Evolutionary conservation across 2,888 invertebrate genomes (phyloP), one percentile per base, ranked within the genome.

Genomic region (Neoaliturus tenellus): DNA sequence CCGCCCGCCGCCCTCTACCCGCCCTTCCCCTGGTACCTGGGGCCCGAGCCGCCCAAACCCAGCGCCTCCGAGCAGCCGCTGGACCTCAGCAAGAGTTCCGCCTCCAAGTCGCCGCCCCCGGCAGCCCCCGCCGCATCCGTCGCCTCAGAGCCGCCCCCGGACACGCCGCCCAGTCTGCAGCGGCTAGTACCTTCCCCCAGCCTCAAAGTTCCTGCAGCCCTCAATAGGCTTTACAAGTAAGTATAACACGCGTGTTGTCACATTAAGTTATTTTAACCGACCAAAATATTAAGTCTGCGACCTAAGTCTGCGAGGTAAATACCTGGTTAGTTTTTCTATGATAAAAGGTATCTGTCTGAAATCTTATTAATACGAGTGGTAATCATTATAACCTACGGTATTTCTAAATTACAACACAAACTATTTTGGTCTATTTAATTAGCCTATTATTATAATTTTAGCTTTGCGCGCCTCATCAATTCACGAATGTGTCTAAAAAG

Each of bases 1-100:
- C 87, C 71, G 88, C 81, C 90, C 69, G 90, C 89, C 85, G 85
- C 90, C 87, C 90, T 90, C 85, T 91, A 90, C 86, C 89, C 90
- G 75, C 90, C 90, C 87, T 73, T 69, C 78, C 82, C 86, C 12
- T 87, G 86, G 86, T 85, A 80, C 12, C 86, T 83, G 51, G 73
- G 71, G 5, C 78, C 83, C 20, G 80, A 80, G 17, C 51, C 82
- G 69, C 39, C 83, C 8, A 69, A 81, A n/a, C 82, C 75, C 90
- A 91, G 86, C 89, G 88, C 90, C 73, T 90, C 86, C 71, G 96
- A 96, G 90, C 96, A 96, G 91, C 97, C 97, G 25, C 93, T 97
- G 89, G 97, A 97, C 92, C 94, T 97, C 89, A 97, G 96, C 92
- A 95, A 96, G 90, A 96, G 93, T 93, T 92, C 95, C 4, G 62